Percentiles rank a stretch among this genome's conserved stretches.
Conservation (phyloP, 1,140 invertebrate species). For the Pissodes strobi region DNA sequence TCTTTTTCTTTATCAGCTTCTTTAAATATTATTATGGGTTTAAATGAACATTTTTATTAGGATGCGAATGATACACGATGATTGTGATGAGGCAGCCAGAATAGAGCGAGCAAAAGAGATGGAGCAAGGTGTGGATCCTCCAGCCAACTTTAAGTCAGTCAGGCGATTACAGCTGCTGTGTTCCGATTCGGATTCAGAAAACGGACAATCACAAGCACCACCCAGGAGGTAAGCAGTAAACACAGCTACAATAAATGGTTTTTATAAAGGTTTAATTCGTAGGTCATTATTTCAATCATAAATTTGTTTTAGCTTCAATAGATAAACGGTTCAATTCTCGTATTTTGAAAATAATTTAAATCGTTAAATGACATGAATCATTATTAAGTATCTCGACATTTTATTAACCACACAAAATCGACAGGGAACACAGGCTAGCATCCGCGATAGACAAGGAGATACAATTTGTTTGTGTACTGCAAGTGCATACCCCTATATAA, state of each 20-base stretch:
- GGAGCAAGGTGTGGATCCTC: conserved; percentile 74
- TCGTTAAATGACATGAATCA: no score
- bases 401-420: no score
- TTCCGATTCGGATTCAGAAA: conserved; percentile 47
- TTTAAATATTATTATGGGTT: background rate
- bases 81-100: conserved; percentile 73
- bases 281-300: no score
- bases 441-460: no score
- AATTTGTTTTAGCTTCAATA: no score
- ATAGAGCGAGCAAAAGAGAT: conserved; percentile 74
- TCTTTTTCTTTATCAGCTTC: no score
- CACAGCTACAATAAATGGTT: background rate
- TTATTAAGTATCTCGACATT: no score
- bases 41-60: conserved; percentile 42
- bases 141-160: conserved; percentile 63
- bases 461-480: no score
- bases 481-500: no score
- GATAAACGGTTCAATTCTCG: no score
- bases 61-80: conserved; percentile 60
- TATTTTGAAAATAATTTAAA: no score
- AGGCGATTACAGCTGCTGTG: conserved; percentile 55
- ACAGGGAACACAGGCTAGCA: no score
- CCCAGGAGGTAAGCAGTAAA: conserved; percentile 25
- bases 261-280: background rate
- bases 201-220: conserved; percentile 36